Evolutionary conservation across 2,888 invertebrate species (phyloP).

Genomic region (Odontocerum albicorne): DNA sequence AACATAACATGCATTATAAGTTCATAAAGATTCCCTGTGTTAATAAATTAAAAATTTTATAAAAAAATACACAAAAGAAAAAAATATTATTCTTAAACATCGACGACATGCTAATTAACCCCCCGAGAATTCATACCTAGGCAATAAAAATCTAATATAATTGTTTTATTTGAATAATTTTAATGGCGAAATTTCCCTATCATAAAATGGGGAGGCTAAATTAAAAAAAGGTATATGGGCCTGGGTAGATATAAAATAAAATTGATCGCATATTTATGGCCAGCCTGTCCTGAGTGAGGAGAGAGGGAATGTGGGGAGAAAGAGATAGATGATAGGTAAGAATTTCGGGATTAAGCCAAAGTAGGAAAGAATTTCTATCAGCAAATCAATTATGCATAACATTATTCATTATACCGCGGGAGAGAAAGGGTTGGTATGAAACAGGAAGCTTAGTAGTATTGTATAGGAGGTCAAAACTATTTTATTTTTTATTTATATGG

Average conservation of each 20-base stretch:
- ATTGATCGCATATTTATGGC: conserved; percentile 37
- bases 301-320: neutral
- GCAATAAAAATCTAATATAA: conserved; percentile 37
- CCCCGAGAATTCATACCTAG: conserved; percentile 6
- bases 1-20: no score
- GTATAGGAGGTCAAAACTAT: no score
- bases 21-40: no score
- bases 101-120: conserved; percentile 25
- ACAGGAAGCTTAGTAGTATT: neutral
- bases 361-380: conserved; percentile 34
- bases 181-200: conserved; percentile 29
- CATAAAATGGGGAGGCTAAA: conserved; percentile 26
- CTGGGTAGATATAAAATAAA: conserved; percentile 23
- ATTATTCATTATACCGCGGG: conserved; percentile 34
- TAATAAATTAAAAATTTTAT: no score
- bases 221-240: conserved; percentile 29
- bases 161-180: conserved; percentile 37
- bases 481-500: no score
- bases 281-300: conserved; percentile 19
- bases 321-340: conserved; percentile 2
- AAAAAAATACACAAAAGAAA: no score
- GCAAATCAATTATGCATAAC: conserved; percentile 37
- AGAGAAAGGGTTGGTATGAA: conserved; percentile 7
- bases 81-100: conserved; percentile 18
- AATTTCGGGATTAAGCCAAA: conserved; percentile 14